Conservation (phyloP, 92 coral and sea anemone genomes). For the Virgularia gustaviana region DNA sequence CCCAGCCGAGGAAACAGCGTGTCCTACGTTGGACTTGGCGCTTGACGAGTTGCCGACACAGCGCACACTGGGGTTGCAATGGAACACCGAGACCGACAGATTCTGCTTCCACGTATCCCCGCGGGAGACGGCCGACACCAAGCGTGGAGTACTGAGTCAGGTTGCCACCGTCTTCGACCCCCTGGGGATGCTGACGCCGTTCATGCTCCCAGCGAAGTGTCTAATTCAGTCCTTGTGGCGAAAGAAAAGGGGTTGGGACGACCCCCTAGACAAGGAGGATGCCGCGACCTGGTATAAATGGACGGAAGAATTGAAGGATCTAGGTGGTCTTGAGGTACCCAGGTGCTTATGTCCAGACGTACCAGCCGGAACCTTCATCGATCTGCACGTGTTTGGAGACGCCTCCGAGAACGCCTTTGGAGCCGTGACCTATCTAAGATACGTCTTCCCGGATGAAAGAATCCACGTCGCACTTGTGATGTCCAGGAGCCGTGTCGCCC, state of each 20-base stretch:
- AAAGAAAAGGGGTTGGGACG: slow-evolving; percentile 52
- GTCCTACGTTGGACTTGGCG: slow-evolving; percentile 30
- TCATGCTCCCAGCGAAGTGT: slow-evolving; percentile 36
- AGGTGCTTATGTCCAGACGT: slow-evolving; percentile 40
- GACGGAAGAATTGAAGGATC: slow-evolving; percentile 41
- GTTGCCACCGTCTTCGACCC: slow-evolving; percentile 52
- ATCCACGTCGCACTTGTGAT: slow-evolving; percentile 52
- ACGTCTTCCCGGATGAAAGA: slow-evolving; percentile 41
- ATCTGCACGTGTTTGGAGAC: slow-evolving; percentile 66
- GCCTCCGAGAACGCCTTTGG: slow-evolving; percentile 61
- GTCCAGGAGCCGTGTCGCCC: slow-evolving; percentile 62
- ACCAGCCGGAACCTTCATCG: slow-evolving; percentile 1
- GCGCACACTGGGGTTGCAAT: slow-evolving; percentile 51
- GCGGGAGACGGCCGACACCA: slow-evolving; percentile 22
- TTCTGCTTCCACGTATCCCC: slow-evolving; percentile 38
- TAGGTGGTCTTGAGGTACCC: slow-evolving; percentile 41
- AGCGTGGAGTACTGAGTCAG: slow-evolving; percentile 47
- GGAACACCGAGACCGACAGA: slow-evolving; percentile 63
- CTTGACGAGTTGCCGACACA: slow-evolving; percentile 52
- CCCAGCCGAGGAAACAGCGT: slow-evolving; percentile 38
- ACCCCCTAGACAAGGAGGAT: slow-evolving; percentile 44
- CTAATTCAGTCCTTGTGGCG: slow-evolving; percentile 50
- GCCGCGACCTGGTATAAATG: slow-evolving; percentile 34
- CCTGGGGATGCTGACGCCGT: slow-evolving; percentile 53
- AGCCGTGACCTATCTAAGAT: slow-evolving; percentile 60